These are phyloP conservation scores for Oncorhynchus tshawytscha DNA, from an alignment of 2,113 vertebrate genomes.

Conservation along the genomic window DNA sequence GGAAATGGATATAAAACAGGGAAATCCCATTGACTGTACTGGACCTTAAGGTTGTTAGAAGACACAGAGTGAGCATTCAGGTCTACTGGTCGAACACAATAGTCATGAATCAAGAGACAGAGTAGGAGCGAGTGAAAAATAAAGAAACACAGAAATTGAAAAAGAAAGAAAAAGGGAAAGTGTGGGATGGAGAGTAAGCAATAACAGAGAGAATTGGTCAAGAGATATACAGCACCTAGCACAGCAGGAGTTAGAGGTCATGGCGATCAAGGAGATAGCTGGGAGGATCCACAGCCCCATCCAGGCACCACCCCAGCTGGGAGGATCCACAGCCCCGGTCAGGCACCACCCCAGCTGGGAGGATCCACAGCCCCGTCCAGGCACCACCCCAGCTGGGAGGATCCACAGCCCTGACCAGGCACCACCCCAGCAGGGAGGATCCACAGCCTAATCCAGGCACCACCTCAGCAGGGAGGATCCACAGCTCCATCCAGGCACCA, in stretches of 20 bases:
- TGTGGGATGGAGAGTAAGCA: neutral
- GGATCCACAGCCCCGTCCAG: neutral
- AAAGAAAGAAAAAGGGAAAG: neutral
- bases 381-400: too few relatives aligned
- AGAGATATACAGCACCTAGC: too few relatives aligned
- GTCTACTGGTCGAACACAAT: too few relatives aligned
- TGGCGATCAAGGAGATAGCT: too few relatives aligned
- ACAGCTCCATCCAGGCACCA: neutral
- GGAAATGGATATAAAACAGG: too few relatives aligned
- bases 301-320: neutral
- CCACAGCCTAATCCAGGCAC: neutral
- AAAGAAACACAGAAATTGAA: neutral
- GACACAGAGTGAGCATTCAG: too few relatives aligned
- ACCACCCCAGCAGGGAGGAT: neutral
- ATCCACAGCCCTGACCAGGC: too few relatives aligned
- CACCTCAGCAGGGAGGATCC: neutral
- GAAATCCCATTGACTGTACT: too few relatives aligned
- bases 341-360: neutral
- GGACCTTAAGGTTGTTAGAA: too few relatives aligned
- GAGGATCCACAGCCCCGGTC: fast-evolving
- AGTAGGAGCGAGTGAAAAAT: too few relatives aligned
- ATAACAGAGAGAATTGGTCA: neutral
- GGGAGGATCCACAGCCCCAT: neutral
- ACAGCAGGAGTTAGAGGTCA: too few relatives aligned
- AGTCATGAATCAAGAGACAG: too few relatives aligned